phyloP scores from a whole-genome alignment of 2,113 vertebrate species.

The Myanophis thanlyinensis region DNA sequence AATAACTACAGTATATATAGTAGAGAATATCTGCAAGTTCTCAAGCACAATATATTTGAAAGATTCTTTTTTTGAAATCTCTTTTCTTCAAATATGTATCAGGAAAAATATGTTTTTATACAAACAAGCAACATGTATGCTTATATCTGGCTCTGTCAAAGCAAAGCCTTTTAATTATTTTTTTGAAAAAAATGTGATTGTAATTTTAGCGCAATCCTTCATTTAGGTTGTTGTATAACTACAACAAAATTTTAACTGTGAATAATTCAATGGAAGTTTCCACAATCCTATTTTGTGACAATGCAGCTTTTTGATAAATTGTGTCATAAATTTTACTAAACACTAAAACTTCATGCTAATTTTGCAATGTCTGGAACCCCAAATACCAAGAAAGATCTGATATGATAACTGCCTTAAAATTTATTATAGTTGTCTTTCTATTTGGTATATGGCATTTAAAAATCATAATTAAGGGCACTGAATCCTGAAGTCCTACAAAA shows the following conservation, averaged over 20 bases:
- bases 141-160: not conserved
- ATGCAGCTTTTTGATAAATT: constrained; percentile 29
- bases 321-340: constrained; percentile 52
- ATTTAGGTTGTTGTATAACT: constrained; percentile 25
- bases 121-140: not conserved
- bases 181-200: not conserved
- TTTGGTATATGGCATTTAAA: constrained; percentile 1
- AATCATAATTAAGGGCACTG: constrained; percentile 6
- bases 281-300: constrained; percentile 25
- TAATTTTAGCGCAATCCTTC: not conserved
- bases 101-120: not conserved
- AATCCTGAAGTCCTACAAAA: not conserved
- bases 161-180: not conserved
- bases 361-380: constrained; percentile 18
- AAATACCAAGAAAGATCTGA: not conserved
- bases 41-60: not conserved
- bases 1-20: not conserved
- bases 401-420: constrained; percentile 1
- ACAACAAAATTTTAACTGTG: constrained; percentile 10
- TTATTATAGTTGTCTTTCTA: constrained; percentile 24
- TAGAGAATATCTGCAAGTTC: not conserved
- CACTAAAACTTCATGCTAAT: constrained; percentile 44
- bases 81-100: not conserved
- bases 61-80: not conserved
- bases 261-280: constrained; percentile 18